phyloP scores from a whole-genome alignment of 2,797 vertebrate species.

The Vireo griseus region DNA sequence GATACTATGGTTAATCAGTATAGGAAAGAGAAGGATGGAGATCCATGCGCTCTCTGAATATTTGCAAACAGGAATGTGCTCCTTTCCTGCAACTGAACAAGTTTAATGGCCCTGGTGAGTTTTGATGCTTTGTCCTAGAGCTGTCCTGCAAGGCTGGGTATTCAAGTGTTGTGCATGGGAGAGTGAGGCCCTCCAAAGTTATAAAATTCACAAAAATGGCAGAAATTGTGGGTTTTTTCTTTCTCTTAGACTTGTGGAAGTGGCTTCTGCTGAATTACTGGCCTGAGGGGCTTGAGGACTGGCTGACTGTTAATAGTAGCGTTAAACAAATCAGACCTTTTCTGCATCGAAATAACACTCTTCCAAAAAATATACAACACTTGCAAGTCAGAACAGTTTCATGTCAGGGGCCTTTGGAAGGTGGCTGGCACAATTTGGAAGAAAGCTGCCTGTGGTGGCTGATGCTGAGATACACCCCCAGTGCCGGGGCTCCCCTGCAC shows the following conservation, averaged over 20 bases:
- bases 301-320: fast-evolving
- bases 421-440: background rate
- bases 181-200: background rate
- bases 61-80: background rate
- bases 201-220: background rate
- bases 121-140: background rate
- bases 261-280: background rate
- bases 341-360: background rate
- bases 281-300: background rate
- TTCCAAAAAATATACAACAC: background rate
- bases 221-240: background rate
- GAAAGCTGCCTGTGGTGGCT: background rate
- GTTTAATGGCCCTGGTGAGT: fast-evolving
- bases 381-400: background rate
- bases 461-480: background rate
- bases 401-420: background rate
- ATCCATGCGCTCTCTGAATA: fast-evolving
- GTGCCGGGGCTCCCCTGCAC: background rate
- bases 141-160: background rate
- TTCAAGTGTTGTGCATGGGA: background rate
- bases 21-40: background rate
- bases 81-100: background rate
- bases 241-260: background rate
- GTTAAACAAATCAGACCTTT: background rate
- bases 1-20: background rate